Evolutionary conservation across 2,888 invertebrate species (phyloP).

Genomic region (Erpobdella octoculata): DNA sequence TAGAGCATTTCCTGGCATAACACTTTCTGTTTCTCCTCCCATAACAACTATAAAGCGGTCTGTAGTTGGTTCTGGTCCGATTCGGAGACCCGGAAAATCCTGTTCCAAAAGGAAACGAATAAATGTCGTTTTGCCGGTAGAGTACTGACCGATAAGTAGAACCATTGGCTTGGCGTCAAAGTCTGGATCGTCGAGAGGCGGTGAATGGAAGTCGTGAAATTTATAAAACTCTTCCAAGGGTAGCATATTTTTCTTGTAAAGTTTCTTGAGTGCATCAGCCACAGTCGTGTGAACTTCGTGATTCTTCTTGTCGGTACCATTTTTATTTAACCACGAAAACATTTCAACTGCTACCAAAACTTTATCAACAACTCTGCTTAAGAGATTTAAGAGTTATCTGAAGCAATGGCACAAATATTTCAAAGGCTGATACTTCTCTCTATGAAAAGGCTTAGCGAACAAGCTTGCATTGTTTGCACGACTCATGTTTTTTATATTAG

Average conservation of each 20-base stretch:
- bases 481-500: too few species aligned
- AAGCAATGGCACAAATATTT: too few species aligned
- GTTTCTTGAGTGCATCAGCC: slow-evolving; percentile 80
- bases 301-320: slow-evolving; percentile 46
- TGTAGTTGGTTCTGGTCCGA: slow-evolving; percentile 96
- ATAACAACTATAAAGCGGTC: slow-evolving; percentile 96
- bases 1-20: slow-evolving; percentile 92
- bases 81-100: slow-evolving; percentile 94
- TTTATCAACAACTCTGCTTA: too few species aligned
- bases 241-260: slow-evolving; percentile 40
- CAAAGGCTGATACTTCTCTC: too few species aligned
- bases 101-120: slow-evolving; percentile 65
- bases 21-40: slow-evolving; percentile 73
- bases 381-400: too few species aligned
- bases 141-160: slow-evolving; percentile 90
- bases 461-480: too few species aligned
- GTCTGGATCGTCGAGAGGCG: slow-evolving; percentile 69
- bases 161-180: slow-evolving; percentile 99
- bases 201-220: slow-evolving; percentile 54
- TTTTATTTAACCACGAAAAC: slow-evolving; percentile 37
- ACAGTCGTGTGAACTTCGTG: slow-evolving; percentile 68
- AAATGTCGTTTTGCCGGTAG: slow-evolving; percentile 73
- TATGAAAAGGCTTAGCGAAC: too few species aligned
- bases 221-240: slow-evolving; percentile 53
- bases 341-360: slow-evolving; percentile 27